Evolutionary conservation across 2,888 invertebrate genomes (phyloP), one percentile per base, ranked within the genome.

Genomic region (Lasioglossum malachurum): DNA sequence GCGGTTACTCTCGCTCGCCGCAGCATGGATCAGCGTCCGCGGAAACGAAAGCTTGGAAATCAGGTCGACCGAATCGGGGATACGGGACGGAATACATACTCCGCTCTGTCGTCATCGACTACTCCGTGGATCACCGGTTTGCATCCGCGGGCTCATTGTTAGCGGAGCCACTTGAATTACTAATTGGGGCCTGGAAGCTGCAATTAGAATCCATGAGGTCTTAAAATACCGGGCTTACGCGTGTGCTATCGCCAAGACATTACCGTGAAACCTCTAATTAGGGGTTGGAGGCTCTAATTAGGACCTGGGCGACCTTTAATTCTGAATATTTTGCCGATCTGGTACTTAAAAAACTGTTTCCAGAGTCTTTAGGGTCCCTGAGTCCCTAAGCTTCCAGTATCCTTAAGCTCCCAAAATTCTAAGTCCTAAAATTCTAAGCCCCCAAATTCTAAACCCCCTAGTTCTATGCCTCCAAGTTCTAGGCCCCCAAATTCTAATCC

Each of bases 11-110:
- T 53, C 53, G 23, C 72, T 23, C 5, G 38, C 49, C 38, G 27
- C 16, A 67, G n/a, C 23, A 12, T 35, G 53, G 74, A 83, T 83
- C 82, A 46, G 57, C 27, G 27, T 69, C 67, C 14, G 16, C 27
- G 27, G 31, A 74, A 73, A 53, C 35, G 31, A 64, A 3, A 7
- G 19, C n/a, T 8, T 8, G 49, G 64, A 53, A 73, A 44, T 46
- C 46, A 31, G 41, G 71, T 71, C 73, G 46, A 1, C 73, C 16
- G 31, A 73, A 31, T 31, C 49, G 27, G 8, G 27, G 19, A 46
- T 19, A 73, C 46, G 57, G 38, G 41, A n/a, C n/a, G 3, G 3
- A 53, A 53, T n/a, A 23, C 4, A 69, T 38, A 1, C 35, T 38
- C 8, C 23, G 23, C 69, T 31, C n/a, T 7, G 67, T 38, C 69